Evolutionary conservation across 2,888 invertebrate genomes (phyloP).

Genomic region (Volucella zonaria): DNA sequence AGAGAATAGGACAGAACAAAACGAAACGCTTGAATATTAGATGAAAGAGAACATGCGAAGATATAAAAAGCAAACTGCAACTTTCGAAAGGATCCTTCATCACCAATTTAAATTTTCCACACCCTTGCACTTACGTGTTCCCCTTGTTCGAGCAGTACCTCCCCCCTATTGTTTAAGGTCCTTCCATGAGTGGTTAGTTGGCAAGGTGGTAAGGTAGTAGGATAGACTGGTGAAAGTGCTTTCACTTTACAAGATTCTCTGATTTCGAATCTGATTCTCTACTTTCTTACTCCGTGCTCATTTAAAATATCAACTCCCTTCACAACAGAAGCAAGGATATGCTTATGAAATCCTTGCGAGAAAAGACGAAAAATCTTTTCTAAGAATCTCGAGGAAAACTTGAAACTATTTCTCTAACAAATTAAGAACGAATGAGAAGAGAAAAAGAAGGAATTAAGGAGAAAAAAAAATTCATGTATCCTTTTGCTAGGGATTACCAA

Average conservation of each 20-base stretch:
- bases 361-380: neutral
- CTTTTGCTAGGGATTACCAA: conserved; percentile 9
- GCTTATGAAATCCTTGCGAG: neutral
- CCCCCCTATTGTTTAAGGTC: neutral
- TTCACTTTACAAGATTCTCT: conserved; percentile 16
- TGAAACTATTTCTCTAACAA: conserved; percentile 35
- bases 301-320: conserved; percentile 37
- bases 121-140: conserved; percentile 35
- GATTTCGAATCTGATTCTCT: conserved; percentile 12
- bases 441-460: neutral
- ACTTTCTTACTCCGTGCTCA: conserved; percentile 1
- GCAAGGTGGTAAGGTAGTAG: neutral
- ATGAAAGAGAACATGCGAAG: neutral
- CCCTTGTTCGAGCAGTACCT: neutral
- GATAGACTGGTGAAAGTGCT: conserved; percentile 24
- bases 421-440: conserved; percentile 30
- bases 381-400: neutral
- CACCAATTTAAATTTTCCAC: conserved; percentile 55
- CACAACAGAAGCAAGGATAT: neutral
- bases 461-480: neutral
- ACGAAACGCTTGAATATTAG: neutral
- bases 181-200: too few relatives aligned
- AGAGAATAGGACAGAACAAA: neutral
- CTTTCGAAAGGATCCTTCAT: conserved; percentile 42
- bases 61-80: neutral